These are phyloP conservation scores for Conus canariensis DNA, from an alignment of 2,888 invertebrate species.

Conservation along the genomic window DNA sequence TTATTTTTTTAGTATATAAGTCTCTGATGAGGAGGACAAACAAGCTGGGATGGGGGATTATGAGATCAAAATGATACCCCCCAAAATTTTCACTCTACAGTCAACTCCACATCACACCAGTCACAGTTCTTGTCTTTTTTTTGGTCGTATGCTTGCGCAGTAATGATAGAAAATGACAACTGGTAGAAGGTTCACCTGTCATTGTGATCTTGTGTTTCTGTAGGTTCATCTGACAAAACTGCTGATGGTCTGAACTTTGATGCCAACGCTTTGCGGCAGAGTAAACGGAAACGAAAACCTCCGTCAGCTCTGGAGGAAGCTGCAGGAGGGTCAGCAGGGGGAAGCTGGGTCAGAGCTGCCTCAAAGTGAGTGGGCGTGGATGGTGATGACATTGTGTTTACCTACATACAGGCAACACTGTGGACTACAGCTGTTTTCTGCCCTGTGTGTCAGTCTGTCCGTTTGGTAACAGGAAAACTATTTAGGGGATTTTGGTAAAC, in stretches of 20 bases:
- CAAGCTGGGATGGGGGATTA: no score
- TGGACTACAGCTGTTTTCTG: not conserved
- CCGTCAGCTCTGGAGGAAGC: conserved; percentile 63
- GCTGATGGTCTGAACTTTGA: conserved; percentile 36
- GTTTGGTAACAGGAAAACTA: no score
- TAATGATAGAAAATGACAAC: no score
- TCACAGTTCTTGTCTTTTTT: not conserved
- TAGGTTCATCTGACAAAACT: conserved; percentile 32
- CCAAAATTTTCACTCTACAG: no score
- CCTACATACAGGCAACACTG: no score
- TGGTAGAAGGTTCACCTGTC: not conserved
- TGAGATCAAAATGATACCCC: no score
- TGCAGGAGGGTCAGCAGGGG: conserved; percentile 52
- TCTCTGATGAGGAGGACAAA: no score
- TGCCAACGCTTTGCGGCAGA: conserved; percentile 49
- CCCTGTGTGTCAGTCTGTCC: no score
- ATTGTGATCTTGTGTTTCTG: not conserved
- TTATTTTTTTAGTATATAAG: no score
- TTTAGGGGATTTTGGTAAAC: no score
- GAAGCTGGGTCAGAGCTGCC: conserved; percentile 73
- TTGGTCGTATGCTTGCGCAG: no score
- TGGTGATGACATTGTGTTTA: not conserved
- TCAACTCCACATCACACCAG: no score
- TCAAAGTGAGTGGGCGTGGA: conserved; percentile 64
- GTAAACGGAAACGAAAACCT: conserved; percentile 68